A percentile compares a stretch with the other conserved stretches of the same genome.
Evolutionary conservation across 2,888 invertebrate genomes (phyloP).

Genomic region (Cerastoderma edule): DNA sequence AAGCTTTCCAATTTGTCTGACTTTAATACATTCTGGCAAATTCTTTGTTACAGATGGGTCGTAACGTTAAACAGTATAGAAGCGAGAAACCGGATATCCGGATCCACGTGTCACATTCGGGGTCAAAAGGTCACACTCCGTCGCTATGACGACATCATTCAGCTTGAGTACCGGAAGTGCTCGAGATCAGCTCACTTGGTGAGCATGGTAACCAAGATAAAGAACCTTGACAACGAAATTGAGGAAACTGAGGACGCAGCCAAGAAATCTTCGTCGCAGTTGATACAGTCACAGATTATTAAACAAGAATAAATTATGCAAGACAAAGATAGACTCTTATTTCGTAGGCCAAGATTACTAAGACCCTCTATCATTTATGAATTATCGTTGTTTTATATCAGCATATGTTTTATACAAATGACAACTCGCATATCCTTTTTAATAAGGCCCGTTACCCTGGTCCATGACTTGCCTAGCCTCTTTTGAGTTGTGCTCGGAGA

Average conservation of each 20-base stretch:
- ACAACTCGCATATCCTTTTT: too few species aligned
- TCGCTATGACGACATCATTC: conserved; percentile 65
- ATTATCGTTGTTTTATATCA: too few species aligned
- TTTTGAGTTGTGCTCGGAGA: too few species aligned
- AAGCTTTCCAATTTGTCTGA: too few species aligned
- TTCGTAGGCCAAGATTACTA: too few species aligned
- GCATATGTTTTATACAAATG: too few species aligned
- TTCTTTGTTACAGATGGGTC: conserved; percentile 54
- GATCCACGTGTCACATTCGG: conserved; percentile 48
- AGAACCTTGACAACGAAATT: conserved; percentile 31
- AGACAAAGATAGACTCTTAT: too few species aligned
- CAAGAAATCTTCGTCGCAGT: neutral
- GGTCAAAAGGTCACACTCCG: conserved; percentile 54
- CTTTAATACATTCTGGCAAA: too few species aligned
- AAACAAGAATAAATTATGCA: conserved; percentile 6
- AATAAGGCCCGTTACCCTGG: too few species aligned
- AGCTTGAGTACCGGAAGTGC: conserved; percentile 63
- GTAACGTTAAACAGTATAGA: conserved; percentile 56
- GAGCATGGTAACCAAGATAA: conserved; percentile 53
- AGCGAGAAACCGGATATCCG: conserved; percentile 60
- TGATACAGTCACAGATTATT: conserved; percentile 7
- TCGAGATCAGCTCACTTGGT: conserved; percentile 44
- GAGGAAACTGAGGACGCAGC: conserved; percentile 15
- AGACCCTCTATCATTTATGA: too few species aligned
- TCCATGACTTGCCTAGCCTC: too few species aligned